phyloP scores from a whole-genome alignment of 2,888 invertebrate genomes.

The Lepidochrysops patricia region DNA sequence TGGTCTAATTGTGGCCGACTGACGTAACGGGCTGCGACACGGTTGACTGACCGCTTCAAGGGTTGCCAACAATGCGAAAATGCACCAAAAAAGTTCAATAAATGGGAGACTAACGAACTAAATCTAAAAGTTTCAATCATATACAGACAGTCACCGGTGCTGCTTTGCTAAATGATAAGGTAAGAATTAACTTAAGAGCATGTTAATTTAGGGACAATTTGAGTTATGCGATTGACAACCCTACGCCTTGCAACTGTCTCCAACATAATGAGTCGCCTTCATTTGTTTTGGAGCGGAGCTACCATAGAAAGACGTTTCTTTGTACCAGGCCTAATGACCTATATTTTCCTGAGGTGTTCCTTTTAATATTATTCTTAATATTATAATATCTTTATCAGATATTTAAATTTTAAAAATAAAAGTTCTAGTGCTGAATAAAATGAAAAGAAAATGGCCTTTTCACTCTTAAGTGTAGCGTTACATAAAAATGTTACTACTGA shows the following conservation, averaged over 20 bases:
- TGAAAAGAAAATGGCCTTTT: too few species aligned
- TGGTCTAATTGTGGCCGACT: constrained; percentile 68
- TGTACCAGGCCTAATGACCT: constrained; percentile 2
- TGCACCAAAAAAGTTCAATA: not conserved
- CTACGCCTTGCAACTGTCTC: not conserved
- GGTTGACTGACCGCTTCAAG: constrained; percentile 67
- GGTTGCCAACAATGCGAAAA: constrained; percentile 23
- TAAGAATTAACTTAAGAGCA: not conserved
- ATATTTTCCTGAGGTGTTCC: not conserved
- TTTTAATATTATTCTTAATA: not conserved
- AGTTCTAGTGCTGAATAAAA: too few species aligned
- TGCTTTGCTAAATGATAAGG: not conserved
- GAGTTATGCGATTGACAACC: not conserved
- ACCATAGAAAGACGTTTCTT: not conserved
- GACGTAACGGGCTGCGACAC: constrained; percentile 62
- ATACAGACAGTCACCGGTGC: not conserved
- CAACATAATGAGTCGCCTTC: constrained; percentile 1
- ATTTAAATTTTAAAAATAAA: too few species aligned
- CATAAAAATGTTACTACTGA: too few species aligned
- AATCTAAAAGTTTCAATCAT: not conserved
- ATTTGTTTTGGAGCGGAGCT: not conserved
- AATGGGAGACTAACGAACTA: not conserved
- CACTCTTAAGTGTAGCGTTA: too few species aligned
- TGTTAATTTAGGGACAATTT: not conserved
- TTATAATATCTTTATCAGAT: too few species aligned